Evolutionary conservation across 2,888 invertebrate species (phyloP).

Genomic region (Hemaris fuciformis): DNA sequence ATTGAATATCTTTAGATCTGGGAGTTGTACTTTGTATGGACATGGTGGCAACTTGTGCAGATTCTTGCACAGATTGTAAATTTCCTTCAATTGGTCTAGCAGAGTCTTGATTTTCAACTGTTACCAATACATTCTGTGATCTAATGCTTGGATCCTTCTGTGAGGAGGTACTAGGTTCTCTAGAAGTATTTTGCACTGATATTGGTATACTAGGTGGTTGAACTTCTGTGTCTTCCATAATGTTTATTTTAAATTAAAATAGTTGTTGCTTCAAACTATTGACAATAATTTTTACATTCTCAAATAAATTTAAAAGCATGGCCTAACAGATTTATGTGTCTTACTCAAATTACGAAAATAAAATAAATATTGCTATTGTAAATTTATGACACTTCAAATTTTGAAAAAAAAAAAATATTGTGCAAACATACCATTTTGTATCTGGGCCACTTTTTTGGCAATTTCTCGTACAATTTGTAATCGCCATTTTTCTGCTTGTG

Average conservation of each 20-base stretch:
- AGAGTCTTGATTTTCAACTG: slow-evolving; percentile 1
- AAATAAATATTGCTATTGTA: too few species aligned
- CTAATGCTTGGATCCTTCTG: slow-evolving; percentile 10
- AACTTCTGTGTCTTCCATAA: slow-evolving; percentile 27
- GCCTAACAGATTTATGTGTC: slow-evolving; percentile 45
- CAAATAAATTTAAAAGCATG: slow-evolving; percentile 40
- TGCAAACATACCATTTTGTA: slow-evolving; percentile 91
- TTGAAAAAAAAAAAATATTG: not conserved
- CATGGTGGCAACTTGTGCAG: not conserved
- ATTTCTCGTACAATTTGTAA: slow-evolving; percentile 98
- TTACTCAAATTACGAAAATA: not conserved
- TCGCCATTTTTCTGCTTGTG: slow-evolving; percentile 97
- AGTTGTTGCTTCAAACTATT: slow-evolving; percentile 21
- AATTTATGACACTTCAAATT: not conserved
- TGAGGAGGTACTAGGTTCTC: slow-evolving; percentile 23
- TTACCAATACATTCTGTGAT: not conserved
- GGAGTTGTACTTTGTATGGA: not conserved
- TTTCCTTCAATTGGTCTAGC: not conserved
- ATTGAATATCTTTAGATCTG: not conserved
- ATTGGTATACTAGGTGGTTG: slow-evolving; percentile 13
- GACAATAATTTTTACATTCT: slow-evolving; percentile 42
- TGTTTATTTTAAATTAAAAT: slow-evolving; percentile 18
- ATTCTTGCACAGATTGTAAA: not conserved
- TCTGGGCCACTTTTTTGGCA: slow-evolving; percentile 98
- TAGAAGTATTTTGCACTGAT: slow-evolving; percentile 20